Percentiles rank a stretch among this genome's conserved stretches.
Conservation (phyloP, 1,140 invertebrate species). For the Thaumatotibia leucotreta region DNA sequence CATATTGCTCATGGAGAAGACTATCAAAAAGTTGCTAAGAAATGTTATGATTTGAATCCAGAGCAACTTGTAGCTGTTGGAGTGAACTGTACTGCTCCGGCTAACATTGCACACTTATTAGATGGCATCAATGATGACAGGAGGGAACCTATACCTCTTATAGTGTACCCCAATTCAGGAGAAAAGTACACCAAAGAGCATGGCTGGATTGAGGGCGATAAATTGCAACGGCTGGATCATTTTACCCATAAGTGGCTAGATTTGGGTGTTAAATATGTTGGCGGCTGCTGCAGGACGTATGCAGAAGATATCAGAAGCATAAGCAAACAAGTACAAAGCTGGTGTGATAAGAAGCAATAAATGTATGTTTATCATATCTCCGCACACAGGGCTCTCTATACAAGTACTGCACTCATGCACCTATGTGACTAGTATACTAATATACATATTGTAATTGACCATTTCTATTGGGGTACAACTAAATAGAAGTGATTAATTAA, state of each 20-base stretch:
- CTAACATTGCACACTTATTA: slow-evolving; percentile 77
- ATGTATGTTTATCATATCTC: neutral
- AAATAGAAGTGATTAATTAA: too few species aligned
- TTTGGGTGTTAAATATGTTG: slow-evolving; percentile 83
- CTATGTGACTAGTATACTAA: neutral
- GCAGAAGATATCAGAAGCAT: slow-evolving; percentile 79
- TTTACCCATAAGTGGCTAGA: slow-evolving; percentile 84
- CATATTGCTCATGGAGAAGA: slow-evolving; percentile 79
- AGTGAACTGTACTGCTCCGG: slow-evolving; percentile 83
- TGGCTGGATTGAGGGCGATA: slow-evolving; percentile 78
- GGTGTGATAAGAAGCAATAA: slow-evolving; percentile 31
- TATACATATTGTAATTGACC: neutral
- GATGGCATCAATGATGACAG: slow-evolving; percentile 59
- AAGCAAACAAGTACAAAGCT: slow-evolving; percentile 61
- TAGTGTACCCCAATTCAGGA: slow-evolving; percentile 86
- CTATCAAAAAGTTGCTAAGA: slow-evolving; percentile 76
- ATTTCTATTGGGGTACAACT: too few species aligned
- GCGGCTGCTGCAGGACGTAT: slow-evolving; percentile 87
- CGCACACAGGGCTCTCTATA: neutral
- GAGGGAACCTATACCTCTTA: slow-evolving; percentile 65
- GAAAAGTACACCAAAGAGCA: slow-evolving; percentile 69
- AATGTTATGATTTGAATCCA: slow-evolving; percentile 73
- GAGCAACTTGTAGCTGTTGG: slow-evolving; percentile 83
- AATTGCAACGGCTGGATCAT: slow-evolving; percentile 74
- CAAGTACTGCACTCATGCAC: neutral